Percentiles rank a stretch among this genome's conserved stretches.
phyloP scores from a whole-genome alignment of 2,797 vertebrate species.

The Lates japonicus region DNA sequence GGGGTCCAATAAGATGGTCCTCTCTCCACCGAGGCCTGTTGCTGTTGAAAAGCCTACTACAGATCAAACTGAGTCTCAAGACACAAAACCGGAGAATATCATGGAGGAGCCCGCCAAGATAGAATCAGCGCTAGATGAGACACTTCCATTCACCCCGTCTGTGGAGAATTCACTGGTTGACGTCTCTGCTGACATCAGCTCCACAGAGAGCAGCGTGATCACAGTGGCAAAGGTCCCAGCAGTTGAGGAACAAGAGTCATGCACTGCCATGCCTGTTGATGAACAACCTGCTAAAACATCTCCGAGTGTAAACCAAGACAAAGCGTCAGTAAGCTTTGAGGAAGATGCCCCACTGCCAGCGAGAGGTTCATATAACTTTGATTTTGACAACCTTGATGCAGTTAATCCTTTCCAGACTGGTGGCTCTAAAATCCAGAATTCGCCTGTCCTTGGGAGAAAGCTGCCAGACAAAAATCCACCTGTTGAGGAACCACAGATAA shows the following conservation, averaged over 20 bases:
- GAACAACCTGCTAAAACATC: background rate
- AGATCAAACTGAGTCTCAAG: conserved; percentile 23
- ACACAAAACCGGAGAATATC: conserved; percentile 13
- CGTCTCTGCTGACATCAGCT: conserved; percentile 66
- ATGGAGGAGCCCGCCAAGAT: conserved; percentile 47
- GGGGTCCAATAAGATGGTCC: conserved; percentile 60
- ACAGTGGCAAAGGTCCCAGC: conserved; percentile 58
- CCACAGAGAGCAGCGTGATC: conserved; percentile 83
- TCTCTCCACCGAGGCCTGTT: conserved; percentile 67
- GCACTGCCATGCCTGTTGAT: conserved; percentile 46
- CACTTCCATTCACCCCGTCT: conserved; percentile 78
- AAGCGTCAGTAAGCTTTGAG: conserved; percentile 33
- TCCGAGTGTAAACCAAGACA: conserved; percentile 13
- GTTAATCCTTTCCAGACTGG: conserved; percentile 80
- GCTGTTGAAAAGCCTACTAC: conserved; percentile 17
- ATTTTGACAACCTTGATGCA: conserved; percentile 77
- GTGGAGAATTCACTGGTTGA: conserved; percentile 82
- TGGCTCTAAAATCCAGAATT: conserved; percentile 78
- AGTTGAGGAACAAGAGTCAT: conserved; percentile 16
- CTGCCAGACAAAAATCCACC: conserved; percentile 7
- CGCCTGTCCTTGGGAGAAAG: conserved; percentile 61
- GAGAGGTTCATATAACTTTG: conserved; percentile 72
- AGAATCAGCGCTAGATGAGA: conserved; percentile 78
- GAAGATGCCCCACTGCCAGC: conserved; percentile 71
- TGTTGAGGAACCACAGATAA: conserved; percentile 65